Evolutionary conservation across 2,797 vertebrate genomes (phyloP).

Genomic region (Chaetodon trifasciatus): DNA sequence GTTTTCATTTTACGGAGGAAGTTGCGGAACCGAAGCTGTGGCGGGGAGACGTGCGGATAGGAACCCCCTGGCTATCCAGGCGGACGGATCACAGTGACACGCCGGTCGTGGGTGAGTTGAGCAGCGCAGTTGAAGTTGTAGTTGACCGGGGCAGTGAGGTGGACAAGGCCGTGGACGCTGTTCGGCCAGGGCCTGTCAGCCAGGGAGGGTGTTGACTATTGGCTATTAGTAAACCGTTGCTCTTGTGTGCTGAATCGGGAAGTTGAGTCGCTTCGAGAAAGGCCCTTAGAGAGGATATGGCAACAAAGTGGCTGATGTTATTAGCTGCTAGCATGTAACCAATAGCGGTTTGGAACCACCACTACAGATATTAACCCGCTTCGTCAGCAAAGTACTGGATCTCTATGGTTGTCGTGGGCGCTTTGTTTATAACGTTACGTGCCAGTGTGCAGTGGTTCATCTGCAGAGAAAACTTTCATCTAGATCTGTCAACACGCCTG

Average conservation of each 20-base stretch:
- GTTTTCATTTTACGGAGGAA: conserved; percentile 55
- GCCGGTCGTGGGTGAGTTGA: conserved; percentile 83
- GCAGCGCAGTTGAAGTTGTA: conserved; percentile 34
- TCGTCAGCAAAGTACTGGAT: conserved; percentile 56
- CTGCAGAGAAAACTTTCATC: background rate
- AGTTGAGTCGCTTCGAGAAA: conserved; percentile 64
- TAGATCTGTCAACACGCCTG: background rate
- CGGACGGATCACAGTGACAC: conserved; percentile 79
- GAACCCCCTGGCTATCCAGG: conserved; percentile 79
- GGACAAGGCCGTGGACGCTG: conserved; percentile 75
- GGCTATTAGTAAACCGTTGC: conserved; percentile 50
- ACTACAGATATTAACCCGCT: conserved; percentile 37
- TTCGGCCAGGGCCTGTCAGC: conserved; percentile 54
- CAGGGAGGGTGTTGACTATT: conserved; percentile 60
- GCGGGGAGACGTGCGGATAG: conserved; percentile 74
- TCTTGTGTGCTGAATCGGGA: conserved; percentile 72
- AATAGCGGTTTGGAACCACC: conserved; percentile 16
- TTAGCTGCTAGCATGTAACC: conserved; percentile 46
- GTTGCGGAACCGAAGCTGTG: conserved; percentile 77
- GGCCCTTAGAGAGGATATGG: conserved; percentile 63
- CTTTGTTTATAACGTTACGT: conserved; percentile 42
- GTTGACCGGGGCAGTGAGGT: conserved; percentile 44
- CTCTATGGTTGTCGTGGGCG: background rate
- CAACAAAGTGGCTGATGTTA: conserved; percentile 65
- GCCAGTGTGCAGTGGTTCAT: background rate